Evolutionary conservation across 2,113 vertebrate species (phyloP), one percentile per base, ranked within the genome.

Genomic region (Nyctereutes procyonoides): DNA sequence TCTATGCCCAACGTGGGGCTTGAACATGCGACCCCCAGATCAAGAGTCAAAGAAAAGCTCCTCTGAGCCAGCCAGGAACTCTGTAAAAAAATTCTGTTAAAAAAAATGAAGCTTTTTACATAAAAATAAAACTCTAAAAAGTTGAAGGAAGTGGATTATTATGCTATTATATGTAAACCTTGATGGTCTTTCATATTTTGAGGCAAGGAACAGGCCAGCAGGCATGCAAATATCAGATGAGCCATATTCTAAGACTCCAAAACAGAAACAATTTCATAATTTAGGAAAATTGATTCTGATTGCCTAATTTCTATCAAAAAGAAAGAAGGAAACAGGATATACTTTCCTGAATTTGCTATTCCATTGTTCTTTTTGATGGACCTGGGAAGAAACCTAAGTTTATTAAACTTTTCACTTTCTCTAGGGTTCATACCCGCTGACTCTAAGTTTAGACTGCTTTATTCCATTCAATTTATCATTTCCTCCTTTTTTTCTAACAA

Each of bases 391-490:
- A 97, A 92, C 79, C 16, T 56, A 93, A 91, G 7, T n/a, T 56
- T 38, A 88, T 82, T 79, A 82, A 93, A 86, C 20, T 88, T 85
- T 63, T 82, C 2, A 73, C 80, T 94, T 88, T 60, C 20, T 83
- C 63, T 71, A 60, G 10, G 43, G 60, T 55, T 92, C 32, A 93
- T 1, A 86, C 7, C 11, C 22, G 93, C 7, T 86, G 77, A 80
- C 8, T 82, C 24, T 65, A 83, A 93, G 13, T 96, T 96, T 71
- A 79, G 56, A 79, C 85, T 53, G 56, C 32, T 95, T 95, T 93
- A 93, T 93, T 96, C 93, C 56, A 80, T 56, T 88, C 19, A 96
- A 53, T 74, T 90, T 24, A 80, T 63, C 1, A 77, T 88, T 95
- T 89, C 67, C 14, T 30, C 1, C 15, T 77, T 35, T 56, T 63